Evolutionary conservation across 2,888 invertebrate species (phyloP), one percentile per base, ranked within the genome.

Genomic region (Tortrix viridana): DNA sequence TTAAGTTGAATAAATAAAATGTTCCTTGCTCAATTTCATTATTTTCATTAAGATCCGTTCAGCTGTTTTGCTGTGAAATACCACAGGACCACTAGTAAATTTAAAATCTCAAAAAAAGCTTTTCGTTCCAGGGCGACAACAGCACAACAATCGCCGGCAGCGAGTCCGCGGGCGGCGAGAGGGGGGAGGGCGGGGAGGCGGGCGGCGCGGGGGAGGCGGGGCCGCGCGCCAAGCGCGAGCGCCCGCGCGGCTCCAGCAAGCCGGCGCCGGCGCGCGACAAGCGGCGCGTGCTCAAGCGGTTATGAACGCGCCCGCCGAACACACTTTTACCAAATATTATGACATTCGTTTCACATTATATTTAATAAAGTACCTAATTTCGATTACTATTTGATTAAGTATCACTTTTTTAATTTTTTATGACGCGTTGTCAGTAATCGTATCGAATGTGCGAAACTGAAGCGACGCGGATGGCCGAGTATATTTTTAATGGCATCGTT

Each of bases 191-290:
- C 80, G 49, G 93, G 93, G 67, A 95, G 94, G 54, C 92, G 95
- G 79, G 95, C 43, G 56, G 46, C 75, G 85, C 89, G 66, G 74
- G 85, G 20, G 76, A 74, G 65, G 74, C 85, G 19, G 77, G 74
- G 52, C 96, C 96, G 32, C 91, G 94, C 74, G 95, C 96, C 14
- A 96, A 96, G 89, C 96, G 96, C 80, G 96, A 55, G 96, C 81
- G 96, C 96, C 62, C 96, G 96, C 79, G 65, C 46, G 65, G 55
- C 23, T 23, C 64, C 50, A 38, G 61, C 32, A 60, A 68, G 63
- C 67, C 69, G 49, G 60, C 68, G 62, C 68, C 69, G 57, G 65
- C 74, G 67, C 72, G 72, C 56, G 82, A 83, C 73, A 76, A 76
- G 62, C 84, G 86, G 44, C 85, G 84, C 74, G 80, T 84, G 70